These are phyloP conservation scores for Procambarus virginalis DNA, from an alignment of 1,140 invertebrate species.

Conservation along the genomic window DNA sequence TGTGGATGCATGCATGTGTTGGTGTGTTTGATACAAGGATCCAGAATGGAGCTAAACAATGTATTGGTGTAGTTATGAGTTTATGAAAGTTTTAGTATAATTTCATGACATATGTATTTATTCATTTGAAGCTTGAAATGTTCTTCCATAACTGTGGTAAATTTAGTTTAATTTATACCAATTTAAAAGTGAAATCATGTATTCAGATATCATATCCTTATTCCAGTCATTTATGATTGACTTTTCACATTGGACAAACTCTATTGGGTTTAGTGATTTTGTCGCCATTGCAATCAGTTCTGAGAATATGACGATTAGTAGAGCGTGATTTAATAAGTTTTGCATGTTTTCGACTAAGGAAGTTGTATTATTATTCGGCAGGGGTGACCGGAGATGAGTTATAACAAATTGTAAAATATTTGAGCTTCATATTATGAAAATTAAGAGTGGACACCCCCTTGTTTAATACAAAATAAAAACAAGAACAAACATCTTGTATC, in stretches of 20 bases:
- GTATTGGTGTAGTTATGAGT: not conserved
- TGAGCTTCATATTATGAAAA: not conserved
- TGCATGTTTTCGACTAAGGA: constrained; percentile 11
- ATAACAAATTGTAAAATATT: not conserved
- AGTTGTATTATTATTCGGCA: not conserved
- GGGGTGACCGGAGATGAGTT: not conserved
- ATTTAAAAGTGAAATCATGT: not conserved
- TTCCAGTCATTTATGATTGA: not conserved
- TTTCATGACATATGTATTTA: not conserved
- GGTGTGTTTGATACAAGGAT: constrained; percentile 52
- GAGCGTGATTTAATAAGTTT: not conserved
- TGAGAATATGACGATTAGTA: not conserved
- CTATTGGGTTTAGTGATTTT: not conserved
- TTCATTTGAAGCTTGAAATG: not conserved
- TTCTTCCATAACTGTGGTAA: constrained; percentile 15
- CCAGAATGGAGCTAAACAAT: constrained; percentile 43
- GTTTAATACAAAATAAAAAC: constrained; percentile 9
- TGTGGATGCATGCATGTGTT: constrained; percentile 31
- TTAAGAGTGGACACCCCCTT: not conserved
- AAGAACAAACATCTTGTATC: not conserved
- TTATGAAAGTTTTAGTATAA: not conserved
- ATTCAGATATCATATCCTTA: not conserved
- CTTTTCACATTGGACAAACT: not conserved
- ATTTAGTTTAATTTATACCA: not conserved
- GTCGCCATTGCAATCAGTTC: not conserved